Base-by-base conservation (phyloP, 2,888 invertebrate genomes). In the Boloria selene region DNA sequence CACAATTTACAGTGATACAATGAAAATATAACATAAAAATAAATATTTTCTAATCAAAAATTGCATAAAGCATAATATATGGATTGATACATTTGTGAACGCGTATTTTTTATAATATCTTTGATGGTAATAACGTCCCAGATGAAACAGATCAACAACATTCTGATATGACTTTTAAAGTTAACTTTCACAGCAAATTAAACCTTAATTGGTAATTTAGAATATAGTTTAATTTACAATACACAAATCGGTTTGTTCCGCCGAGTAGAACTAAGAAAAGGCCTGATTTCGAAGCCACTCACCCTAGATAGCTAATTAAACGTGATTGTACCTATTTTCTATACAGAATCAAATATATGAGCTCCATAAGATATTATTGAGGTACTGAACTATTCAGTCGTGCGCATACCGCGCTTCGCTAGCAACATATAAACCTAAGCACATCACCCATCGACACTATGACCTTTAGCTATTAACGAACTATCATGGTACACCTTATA, bases 311-410 rank as follows among this genome's bases (percentile, higher is more conserved):
- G 44, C 44, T 17, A 22, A 2, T 10, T 44, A 22, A 13, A 42
- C 17, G 13, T 49, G 65, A 65, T 65, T 65, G 65, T 65, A 65
- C 65, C 65, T 50, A 61, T 44, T 31, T 18, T 61, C 16, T 16
- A 13, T 45, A 47, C 26, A 16, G 3, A 16, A 31, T 31, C 26
- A 47, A 44, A 53, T 51, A 17, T 13, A 14, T n/a, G 45, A 47
- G 45, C 53, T 45, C 61, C 13, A 42, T 26, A 53, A 52, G 31
- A 47, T 7, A 14, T 31, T 42, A 18, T 44, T 55, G 47, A n/a
- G 13, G 49, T 22, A 49, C 22, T 31, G 45, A 64, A 52, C 61
- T 65, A 63, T 16, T 59, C 67, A 67, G 63, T 63, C 67, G 63
- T 64, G 67, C 67, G 59, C 56, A 13, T 17, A 26, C 7, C 16